These are phyloP conservation scores for Terrapene triunguis DNA, from an alignment of 2,113 vertebrate species.

Conservation along the genomic window DNA sequence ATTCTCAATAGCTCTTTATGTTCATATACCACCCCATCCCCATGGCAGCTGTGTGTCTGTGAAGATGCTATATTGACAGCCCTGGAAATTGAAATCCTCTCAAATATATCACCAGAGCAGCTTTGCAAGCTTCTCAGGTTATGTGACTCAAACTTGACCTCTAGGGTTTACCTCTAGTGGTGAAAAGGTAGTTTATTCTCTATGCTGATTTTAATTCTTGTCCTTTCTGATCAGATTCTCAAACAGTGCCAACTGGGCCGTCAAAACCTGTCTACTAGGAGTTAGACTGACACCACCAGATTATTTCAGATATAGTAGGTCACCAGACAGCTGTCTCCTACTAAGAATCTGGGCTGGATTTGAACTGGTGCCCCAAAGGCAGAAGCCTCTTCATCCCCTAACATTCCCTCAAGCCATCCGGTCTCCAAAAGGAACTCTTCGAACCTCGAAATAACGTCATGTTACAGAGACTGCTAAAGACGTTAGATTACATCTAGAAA, in stretches of 20 bases:
- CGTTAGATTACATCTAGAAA: neutral
- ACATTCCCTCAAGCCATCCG: rapidly evolving
- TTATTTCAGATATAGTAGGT: neutral
- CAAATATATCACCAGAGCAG: constrained; percentile 33
- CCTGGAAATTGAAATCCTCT: constrained; percentile 53
- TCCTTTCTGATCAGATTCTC: constrained; percentile 20
- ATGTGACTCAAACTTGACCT: constrained; percentile 69
- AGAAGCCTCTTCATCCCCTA: neutral
- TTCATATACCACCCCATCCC: constrained; percentile 39
- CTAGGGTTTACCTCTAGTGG: constrained; percentile 29
- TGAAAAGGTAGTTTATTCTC: constrained; percentile 46
- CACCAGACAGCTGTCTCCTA: neutral
- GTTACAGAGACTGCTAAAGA: neutral
- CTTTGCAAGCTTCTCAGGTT: constrained; percentile 51
- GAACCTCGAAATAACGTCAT: neutral
- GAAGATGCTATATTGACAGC: constrained; percentile 47
- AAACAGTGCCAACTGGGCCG: neutral
- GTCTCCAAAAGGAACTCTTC: neutral
- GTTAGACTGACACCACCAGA: rapidly evolving
- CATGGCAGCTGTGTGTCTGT: constrained; percentile 63
- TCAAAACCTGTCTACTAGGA: neutral
- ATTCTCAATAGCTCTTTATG: neutral
- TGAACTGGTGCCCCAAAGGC: neutral
- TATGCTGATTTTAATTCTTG: constrained; percentile 63
- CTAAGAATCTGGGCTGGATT: neutral